Base-by-base conservation (phyloP, 2,888 invertebrate species). In the Cephalotes varians region DNA sequence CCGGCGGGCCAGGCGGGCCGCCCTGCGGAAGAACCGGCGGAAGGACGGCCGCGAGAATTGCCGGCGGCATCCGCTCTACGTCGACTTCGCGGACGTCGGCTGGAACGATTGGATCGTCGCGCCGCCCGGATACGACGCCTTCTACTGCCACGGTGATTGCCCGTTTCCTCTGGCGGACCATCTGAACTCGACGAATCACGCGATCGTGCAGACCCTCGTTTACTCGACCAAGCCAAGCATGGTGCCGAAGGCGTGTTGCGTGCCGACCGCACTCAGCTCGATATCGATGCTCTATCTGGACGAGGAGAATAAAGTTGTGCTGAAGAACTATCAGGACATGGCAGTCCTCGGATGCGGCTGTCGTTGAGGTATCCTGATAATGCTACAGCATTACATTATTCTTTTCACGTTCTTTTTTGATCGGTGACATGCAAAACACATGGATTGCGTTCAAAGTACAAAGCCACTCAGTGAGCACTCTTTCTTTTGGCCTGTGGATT, bases 81-180 rank as follows among this genome's bases (percentile, higher is more conserved):
- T 99, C 69, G 98, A 99, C 95, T 99, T 99, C 95, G 96, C 96
- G 67, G 98, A 99, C 93, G 98, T 99, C 47, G 99, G 99, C 74
- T 99, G 99, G 99, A 98, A 98, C 94, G 98, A 99, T 95, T 99
- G 99, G 99, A 99, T 99, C 93, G 98, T 99, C 67, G 99, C 99
- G 65, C 99, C 99, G 40, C 97, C 97, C 44, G 99, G 99, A 84
- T 99, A 99, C 95, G 98, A 99, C 94, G 99, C 99, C 12, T 99
- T 96, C 95, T 99, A 98, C 95, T 99, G 99, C 95, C 97, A 97
- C 92, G 99, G 99, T 37, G 98, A 98, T 94, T 99, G 99, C 95
- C 97, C 97, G 69, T 99, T 98, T 94, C 99, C 99, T 40, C 95
- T 99, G 92, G 97, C 98, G 76, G 98, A 98, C 92, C 98, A 99